Evolutionary conservation across 2,797 vertebrate genomes (phyloP).

Genomic region (Protosalanx chinensis): DNA sequence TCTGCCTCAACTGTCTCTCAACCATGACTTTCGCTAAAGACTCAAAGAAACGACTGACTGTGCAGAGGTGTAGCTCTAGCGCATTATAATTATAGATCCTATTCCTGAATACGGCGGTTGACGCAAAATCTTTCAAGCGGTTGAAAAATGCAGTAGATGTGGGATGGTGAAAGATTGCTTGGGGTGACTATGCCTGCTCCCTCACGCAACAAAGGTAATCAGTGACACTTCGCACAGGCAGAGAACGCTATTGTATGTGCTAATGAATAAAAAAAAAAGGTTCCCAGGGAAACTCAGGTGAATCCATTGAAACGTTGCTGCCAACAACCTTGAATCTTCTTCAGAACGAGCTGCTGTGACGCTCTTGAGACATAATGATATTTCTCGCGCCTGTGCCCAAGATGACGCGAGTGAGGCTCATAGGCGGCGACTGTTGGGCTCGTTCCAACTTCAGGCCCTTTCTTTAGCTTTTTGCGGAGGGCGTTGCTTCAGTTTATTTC

Average conservation of each 20-base stretch:
- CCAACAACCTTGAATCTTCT: constrained; percentile 44
- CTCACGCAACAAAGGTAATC: constrained; percentile 47
- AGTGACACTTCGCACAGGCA: constrained; percentile 29
- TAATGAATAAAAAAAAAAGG: constrained; percentile 41
- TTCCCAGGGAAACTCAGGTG: constrained; percentile 55
- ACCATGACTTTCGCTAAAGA: too few species aligned
- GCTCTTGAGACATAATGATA: constrained; percentile 34
- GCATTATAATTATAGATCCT: too few species aligned
- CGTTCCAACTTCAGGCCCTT: constrained; percentile 4
- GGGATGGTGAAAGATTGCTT: constrained; percentile 15
- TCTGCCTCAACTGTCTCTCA: too few species aligned
- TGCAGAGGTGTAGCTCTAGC: too few species aligned
- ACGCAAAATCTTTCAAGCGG: background rate
- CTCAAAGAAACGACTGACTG: too few species aligned
- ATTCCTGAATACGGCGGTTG: background rate
- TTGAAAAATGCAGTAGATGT: constrained; percentile 11
- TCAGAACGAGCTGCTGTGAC: constrained; percentile 17
- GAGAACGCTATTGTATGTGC: constrained; percentile 34
- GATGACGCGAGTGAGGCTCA: constrained; percentile 13
- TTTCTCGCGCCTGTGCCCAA: constrained; percentile 23
- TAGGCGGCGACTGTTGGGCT: background rate
- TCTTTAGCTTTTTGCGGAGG: constrained; percentile 21
- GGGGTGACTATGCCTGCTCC: constrained; percentile 27
- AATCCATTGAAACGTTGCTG: constrained; percentile 49
- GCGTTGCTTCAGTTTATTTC: constrained; percentile 18